Conservation (phyloP, 1,140 invertebrate genomes). For the Cydia strobilella region DNA sequence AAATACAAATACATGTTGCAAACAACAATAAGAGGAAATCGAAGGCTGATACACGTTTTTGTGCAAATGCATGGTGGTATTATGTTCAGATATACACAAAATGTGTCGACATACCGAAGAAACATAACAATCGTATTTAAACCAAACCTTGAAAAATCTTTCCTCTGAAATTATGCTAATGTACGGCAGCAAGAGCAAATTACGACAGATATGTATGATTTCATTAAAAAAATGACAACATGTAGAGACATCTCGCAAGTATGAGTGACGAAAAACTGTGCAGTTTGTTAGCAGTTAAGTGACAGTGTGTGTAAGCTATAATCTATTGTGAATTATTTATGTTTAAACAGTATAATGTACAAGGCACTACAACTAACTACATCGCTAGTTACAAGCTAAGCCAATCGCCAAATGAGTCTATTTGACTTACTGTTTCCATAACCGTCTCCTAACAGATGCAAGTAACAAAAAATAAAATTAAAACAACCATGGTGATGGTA, state of each 20-base stretch:
- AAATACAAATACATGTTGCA: constrained; percentile 7
- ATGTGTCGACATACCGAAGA: not conserved
- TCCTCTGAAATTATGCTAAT: constrained; percentile 19
- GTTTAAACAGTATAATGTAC: constrained; percentile 26
- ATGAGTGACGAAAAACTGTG: constrained; percentile 4
- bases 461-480: constrained; percentile 75
- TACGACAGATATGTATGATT: constrained; percentile 28
- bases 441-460: constrained; percentile 80
- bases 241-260: constrained; percentile 8
- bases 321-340: constrained; percentile 22
- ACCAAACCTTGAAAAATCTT: not conserved
- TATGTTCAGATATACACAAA: constrained; percentile 17
- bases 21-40: constrained; percentile 15
- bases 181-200: not conserved
- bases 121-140: not conserved
- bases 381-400: constrained; percentile 69
- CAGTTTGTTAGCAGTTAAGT: constrained; percentile 27
- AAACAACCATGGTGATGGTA: constrained; percentile 68
- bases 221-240: constrained; percentile 13
- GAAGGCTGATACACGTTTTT: not conserved
- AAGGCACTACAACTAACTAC: constrained; percentile 61
- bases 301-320: constrained; percentile 41
- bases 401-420: constrained; percentile 69
- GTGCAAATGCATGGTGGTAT: not conserved
- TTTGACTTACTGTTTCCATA: constrained; percentile 79